Conservation (phyloP, 2,888 invertebrate species). For the Sinelater perroti region DNA sequence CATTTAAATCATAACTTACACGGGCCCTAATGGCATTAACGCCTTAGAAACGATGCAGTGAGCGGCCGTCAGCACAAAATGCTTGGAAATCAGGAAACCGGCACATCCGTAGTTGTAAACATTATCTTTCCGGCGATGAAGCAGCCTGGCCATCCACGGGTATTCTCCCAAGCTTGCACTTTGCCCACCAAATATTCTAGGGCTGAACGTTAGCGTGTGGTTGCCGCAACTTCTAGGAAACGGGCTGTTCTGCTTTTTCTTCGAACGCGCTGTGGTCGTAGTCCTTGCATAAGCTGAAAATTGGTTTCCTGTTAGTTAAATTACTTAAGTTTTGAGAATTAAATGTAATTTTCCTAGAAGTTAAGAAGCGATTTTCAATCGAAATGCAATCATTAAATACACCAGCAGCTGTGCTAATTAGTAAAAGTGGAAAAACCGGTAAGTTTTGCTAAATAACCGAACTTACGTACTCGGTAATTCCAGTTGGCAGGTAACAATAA, state of each 20-base stretch:
- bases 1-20: slow-evolving; percentile 55
- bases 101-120: slow-evolving; percentile 59
- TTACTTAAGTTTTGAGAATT: too few relatives aligned
- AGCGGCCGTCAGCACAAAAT: slow-evolving; percentile 65
- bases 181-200: neutral
- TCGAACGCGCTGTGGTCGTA: neutral
- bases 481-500: too few relatives aligned
- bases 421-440: too few relatives aligned
- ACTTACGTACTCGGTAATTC: too few relatives aligned
- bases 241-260: slow-evolving; percentile 4
- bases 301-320: too few relatives aligned
- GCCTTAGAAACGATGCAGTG: slow-evolving; percentile 59
- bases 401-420: too few relatives aligned
- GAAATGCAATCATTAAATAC: too few relatives aligned
- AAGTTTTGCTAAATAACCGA: too few relatives aligned
- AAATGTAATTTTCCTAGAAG: too few relatives aligned
- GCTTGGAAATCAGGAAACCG: slow-evolving; percentile 63
- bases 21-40: slow-evolving; percentile 45
- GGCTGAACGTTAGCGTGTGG: slow-evolving; percentile 63
- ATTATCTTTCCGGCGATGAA: slow-evolving; percentile 33
- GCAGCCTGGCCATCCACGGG: neutral
- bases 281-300: too few relatives aligned
- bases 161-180: neutral
- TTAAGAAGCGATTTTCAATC: too few relatives aligned
- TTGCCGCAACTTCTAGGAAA: slow-evolving; percentile 55